Base-by-base conservation (phyloP, 2,797 vertebrate species). In the Sebastiscus tertius region DNA sequence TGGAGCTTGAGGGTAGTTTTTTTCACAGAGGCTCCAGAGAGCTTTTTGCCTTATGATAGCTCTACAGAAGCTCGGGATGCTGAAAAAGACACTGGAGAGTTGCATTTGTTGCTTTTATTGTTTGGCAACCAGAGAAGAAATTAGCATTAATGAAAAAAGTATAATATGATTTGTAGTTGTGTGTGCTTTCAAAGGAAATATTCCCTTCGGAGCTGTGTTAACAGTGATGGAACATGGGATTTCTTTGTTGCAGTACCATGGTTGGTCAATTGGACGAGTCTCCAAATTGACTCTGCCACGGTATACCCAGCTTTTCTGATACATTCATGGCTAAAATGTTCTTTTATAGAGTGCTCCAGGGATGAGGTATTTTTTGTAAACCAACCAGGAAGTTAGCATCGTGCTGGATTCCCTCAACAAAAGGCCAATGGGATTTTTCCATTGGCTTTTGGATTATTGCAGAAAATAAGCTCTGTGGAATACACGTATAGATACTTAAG, bases 1-100 rank as follows among this genome's bases (percentile, higher is more conserved):
- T 68, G 77, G 16, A 83, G 89, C 89, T 91, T 22, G 36, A 75
- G 82, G 89, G 78, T 61, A 80, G 29, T 86, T 83, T 82, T 80
- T 78, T 69, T 33, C 69, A 68, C 52, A 2, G 33, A 58, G 60
- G 64, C 83, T 80, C 79, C 3, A 8, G 69, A 81, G 85, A 88
- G 62, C 31, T 14, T 81, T 91, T 88, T 62, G 20, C 66, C 70
- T 80, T 31, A 52, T 60, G 72, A 78, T 82, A 86, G 81, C 24
- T 58, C 24, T 61, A 58, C 61, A 73, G 76, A 82, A 65, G 71
- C 73, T 36, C 2, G 0, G 20, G 33, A 29, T 54, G 36, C 65
- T 69, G 66, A 71, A 79, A 70, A 75, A 77, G 54, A 84, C 70
- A 26, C 62, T 6, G 0, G 61, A 61, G 75, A 71, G 9, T 71